Conservation (phyloP, 1,140 invertebrate genomes). For the Drosophila ohnishii region DNA sequence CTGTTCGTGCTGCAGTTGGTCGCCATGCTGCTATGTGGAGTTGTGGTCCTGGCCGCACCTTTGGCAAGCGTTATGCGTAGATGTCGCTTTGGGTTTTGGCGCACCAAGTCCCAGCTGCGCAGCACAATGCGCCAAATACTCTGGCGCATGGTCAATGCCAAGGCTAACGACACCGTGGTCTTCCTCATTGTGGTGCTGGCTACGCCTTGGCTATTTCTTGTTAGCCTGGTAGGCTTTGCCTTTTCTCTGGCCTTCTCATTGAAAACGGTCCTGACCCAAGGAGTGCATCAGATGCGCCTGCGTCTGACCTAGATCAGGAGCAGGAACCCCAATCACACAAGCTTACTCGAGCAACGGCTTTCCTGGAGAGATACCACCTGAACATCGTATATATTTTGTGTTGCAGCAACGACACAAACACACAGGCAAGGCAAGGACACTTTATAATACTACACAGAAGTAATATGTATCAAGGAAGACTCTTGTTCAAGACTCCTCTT, state of each 20-base stretch:
- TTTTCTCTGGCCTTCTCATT: conserved; percentile 29
- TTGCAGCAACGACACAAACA: conserved; percentile 33
- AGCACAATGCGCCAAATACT: conserved; percentile 47
- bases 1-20: conserved; percentile 53
- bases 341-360: conserved; percentile 9
- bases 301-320: conserved; percentile 8
- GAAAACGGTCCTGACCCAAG: conserved; percentile 4
- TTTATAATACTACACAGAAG: background rate
- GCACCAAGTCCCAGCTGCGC: conserved; percentile 53
- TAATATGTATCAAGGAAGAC: background rate
- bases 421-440: background rate
- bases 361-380: background rate
- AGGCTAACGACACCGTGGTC: conserved; percentile 50
- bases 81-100: conserved; percentile 34
- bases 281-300: conserved; percentile 22
- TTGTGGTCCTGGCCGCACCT: background rate
- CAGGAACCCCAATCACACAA: background rate
- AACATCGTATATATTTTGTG: conserved; percentile 20
- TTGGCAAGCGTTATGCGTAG: background rate
- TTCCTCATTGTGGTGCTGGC: conserved; percentile 50
- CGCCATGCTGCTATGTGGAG: background rate
- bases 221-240: conserved; percentile 52
- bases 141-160: conserved; percentile 64
- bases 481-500: background rate
- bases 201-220: conserved; percentile 59